A percentile compares a stretch with the other conserved stretches of the same genome.
Conservation (phyloP, 2,113 vertebrate species). For the Nyctereutes procyonoides region DNA sequence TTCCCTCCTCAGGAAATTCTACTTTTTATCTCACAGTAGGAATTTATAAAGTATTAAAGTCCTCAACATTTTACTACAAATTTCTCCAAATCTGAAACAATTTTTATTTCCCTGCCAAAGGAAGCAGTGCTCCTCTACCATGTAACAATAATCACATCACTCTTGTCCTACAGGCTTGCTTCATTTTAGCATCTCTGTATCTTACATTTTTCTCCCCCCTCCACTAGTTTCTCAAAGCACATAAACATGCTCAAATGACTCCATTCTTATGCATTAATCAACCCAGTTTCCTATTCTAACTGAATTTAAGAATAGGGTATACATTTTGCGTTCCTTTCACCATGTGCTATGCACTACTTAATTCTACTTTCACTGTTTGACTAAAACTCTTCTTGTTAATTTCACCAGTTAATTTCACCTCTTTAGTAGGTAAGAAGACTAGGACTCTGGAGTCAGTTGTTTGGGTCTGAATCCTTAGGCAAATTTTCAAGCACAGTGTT, state of each 20-base stretch:
- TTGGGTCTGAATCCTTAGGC: not conserved
- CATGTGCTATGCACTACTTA: not conserved
- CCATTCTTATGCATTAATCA: not conserved
- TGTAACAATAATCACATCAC: not conserved
- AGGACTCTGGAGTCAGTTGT: not conserved
- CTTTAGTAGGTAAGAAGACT: not conserved
- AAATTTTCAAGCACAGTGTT: not conserved
- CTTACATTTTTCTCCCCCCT: not conserved
- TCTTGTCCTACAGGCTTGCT: not conserved
- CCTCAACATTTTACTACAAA: not conserved
- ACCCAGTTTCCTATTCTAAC: not conserved
- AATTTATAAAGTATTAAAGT: not conserved
- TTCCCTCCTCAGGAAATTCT: not conserved
- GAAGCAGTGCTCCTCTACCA: not conserved
- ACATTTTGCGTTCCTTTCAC: not conserved
- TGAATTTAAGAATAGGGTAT: not conserved
- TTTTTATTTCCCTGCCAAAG: not conserved
- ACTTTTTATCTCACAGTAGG: constrained; percentile 30
- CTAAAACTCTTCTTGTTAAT: not conserved
- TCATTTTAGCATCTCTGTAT: not conserved
- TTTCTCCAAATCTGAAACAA: constrained; percentile 32
- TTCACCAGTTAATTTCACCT: not conserved
- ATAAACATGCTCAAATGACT: not conserved
- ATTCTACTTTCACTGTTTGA: not conserved
- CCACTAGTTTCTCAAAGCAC: not conserved